A percentile compares a stretch with the other conserved stretches of the same genome.
Conservation (phyloP, 2,113 vertebrate species). For the Lutjanus erythropterus region DNA sequence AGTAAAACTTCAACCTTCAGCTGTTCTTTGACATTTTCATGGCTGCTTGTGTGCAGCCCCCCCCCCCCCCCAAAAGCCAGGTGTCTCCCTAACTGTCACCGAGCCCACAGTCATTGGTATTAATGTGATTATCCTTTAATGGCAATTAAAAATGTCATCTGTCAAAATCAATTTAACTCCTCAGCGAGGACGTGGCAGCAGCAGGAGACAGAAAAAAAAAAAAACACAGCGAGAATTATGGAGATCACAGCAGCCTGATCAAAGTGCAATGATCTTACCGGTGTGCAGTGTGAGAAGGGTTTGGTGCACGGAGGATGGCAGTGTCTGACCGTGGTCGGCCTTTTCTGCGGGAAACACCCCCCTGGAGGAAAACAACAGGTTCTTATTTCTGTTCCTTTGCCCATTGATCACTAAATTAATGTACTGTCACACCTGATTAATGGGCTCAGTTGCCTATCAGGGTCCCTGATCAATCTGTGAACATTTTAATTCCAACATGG, state of each 20-base stretch:
- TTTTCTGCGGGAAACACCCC: slow-evolving; percentile 89
- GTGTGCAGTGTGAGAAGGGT: slow-evolving; percentile 97
- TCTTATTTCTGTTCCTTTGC: slow-evolving; percentile 53
- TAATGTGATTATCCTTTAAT: slow-evolving; percentile 53
- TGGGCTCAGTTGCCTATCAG: slow-evolving; percentile 71
- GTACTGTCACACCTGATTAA: slow-evolving; percentile 81
- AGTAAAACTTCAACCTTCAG: slow-evolving; percentile 66
- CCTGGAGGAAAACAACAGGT: slow-evolving; percentile 85
- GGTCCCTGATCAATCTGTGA: slow-evolving; percentile 75
- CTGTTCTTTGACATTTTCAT: slow-evolving; percentile 31
- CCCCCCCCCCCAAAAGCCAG: background rate
- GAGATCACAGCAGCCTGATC: slow-evolving; percentile 32
- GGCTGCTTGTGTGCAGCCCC: slow-evolving; percentile 14
- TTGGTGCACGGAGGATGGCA: slow-evolving; percentile 95
- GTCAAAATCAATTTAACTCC: slow-evolving; percentile 50
- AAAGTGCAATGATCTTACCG: slow-evolving; percentile 85
- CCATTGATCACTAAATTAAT: slow-evolving; percentile 79
- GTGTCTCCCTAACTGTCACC: slow-evolving; percentile 25
- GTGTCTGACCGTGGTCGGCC: slow-evolving; percentile 87
- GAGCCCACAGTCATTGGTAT: slow-evolving; percentile 39
- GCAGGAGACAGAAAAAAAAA: slow-evolving; percentile 19
- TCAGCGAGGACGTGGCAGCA: background rate
- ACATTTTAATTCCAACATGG: slow-evolving; percentile 81
- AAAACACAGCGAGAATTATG: slow-evolving; percentile 4
- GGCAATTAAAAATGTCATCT: slow-evolving; percentile 58